These are phyloP conservation scores for Strix aluco DNA, from an alignment of 2,113 vertebrate species.

Conservation along the genomic window DNA sequence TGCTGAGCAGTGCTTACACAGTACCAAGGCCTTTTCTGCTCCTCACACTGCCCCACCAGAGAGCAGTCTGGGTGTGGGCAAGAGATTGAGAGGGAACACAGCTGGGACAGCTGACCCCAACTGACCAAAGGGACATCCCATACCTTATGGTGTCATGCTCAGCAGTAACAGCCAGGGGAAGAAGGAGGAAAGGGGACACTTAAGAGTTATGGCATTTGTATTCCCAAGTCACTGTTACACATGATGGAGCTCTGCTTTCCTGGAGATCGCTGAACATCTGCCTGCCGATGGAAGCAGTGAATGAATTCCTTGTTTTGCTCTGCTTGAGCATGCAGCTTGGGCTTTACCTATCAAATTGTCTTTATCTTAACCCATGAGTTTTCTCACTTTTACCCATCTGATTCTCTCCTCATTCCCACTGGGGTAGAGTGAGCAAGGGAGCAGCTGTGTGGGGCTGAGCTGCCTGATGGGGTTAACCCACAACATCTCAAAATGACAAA, in stretches of 20 bases:
- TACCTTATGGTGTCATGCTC: rapidly evolving
- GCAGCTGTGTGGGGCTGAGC: not conserved
- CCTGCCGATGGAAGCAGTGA: not conserved
- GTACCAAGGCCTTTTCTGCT: not conserved
- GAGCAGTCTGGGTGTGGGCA: not conserved
- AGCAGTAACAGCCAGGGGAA: not conserved
- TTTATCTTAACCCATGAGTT: not conserved
- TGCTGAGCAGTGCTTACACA: not conserved
- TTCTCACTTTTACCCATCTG: not conserved
- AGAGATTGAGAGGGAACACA: not conserved
- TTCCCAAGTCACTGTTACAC: rapidly evolving
- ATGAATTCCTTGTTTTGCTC: not conserved
- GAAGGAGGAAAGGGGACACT: not conserved
- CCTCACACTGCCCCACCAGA: rapidly evolving
- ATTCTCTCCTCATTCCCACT: not conserved
- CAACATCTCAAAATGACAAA: not conserved
- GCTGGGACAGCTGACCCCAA: not conserved
- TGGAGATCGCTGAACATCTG: not conserved
- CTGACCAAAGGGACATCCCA: not conserved
- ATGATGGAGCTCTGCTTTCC: not conserved
- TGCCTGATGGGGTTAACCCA: not conserved
- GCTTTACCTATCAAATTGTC: not conserved
- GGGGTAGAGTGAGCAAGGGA: not conserved
- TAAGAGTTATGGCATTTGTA: not conserved
- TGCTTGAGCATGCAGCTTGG: not conserved